Percentiles rank a stretch among this genome's conserved stretches.
Conservation (phyloP, 2,113 vertebrate species). For the Centropus unirufus region DNA sequence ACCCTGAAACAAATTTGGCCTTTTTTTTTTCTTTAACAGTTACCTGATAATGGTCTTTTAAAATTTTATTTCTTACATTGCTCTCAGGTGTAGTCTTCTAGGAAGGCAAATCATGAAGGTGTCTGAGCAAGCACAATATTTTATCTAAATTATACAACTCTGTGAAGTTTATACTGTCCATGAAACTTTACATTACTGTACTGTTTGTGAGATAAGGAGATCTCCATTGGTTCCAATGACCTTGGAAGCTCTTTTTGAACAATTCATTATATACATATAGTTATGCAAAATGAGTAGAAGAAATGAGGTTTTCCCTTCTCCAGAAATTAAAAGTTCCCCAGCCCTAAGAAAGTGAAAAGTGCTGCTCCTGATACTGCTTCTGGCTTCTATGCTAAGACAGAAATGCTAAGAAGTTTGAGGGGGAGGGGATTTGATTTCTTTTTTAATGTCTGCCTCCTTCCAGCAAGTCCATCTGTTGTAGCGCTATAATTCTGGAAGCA, state of each 20-base stretch:
- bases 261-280: conserved; percentile 14
- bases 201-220: background rate
- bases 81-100: background rate
- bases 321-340: conserved; percentile 44
- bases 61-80: background rate
- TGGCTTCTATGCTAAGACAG: conserved; percentile 52
- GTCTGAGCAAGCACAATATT: background rate
- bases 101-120: background rate
- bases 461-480: conserved; percentile 72
- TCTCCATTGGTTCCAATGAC: conserved; percentile 1
- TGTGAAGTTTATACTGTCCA: conserved; percentile 6
- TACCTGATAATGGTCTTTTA: background rate
- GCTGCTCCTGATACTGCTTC: conserved; percentile 48
- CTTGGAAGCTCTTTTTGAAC: conserved; percentile 24
- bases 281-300: conserved; percentile 47
- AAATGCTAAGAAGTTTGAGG: conserved; percentile 37
- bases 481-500: conserved; percentile 61
- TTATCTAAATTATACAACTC: background rate
- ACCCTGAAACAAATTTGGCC: background rate
- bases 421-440: conserved; percentile 58
- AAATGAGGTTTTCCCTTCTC: conserved; percentile 32
- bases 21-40: background rate
- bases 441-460: conserved; percentile 72
- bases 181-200: conserved; percentile 26
- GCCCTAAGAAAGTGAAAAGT: conserved; percentile 43